Evolutionary conservation across 2,797 vertebrate species (phyloP).

Genomic region (Triplophysa yarkandensis): DNA sequence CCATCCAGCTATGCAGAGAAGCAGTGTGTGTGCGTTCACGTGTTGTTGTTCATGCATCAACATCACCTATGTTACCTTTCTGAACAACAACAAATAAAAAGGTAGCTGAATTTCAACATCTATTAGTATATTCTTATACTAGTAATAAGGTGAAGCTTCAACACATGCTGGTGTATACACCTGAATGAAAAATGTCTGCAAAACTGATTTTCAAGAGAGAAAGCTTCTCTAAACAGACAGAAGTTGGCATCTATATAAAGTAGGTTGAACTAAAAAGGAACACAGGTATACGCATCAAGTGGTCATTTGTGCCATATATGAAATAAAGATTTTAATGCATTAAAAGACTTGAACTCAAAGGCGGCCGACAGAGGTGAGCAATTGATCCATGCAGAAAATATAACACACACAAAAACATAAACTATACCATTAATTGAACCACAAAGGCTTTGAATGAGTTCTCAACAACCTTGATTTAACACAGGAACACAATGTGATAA

Average conservation of each 20-base stretch:
- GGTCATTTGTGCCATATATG: slow-evolving; percentile 26
- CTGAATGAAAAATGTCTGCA: not conserved
- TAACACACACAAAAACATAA: slow-evolving; percentile 41
- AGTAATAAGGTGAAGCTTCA: not conserved
- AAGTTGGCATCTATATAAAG: slow-evolving; percentile 20
- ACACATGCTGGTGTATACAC: not conserved
- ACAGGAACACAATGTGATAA: slow-evolving; percentile 59
- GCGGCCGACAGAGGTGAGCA: slow-evolving; percentile 43
- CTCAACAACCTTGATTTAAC: slow-evolving; percentile 62
- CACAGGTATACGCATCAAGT: slow-evolving; percentile 10
- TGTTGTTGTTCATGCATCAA: not conserved
- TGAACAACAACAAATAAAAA: not conserved
- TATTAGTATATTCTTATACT: slow-evolving; percentile 21
- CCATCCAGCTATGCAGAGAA: slow-evolving; percentile 35
- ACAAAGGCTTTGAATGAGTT: slow-evolving; percentile 50
- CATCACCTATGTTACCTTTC: slow-evolving; percentile 2
- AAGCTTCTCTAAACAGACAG: slow-evolving; percentile 15
- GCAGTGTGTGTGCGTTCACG: slow-evolving; percentile 1
- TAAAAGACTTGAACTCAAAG: slow-evolving; percentile 51
- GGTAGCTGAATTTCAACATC: slow-evolving; percentile 13
- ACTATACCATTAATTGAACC: slow-evolving; percentile 47
- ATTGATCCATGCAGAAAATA: slow-evolving; percentile 56
- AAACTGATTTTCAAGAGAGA: not conserved
- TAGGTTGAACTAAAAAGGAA: not conserved
- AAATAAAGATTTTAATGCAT: slow-evolving; percentile 37